Evolutionary conservation across 2,797 vertebrate genomes (phyloP).

Genomic region (Decapterus maruadsi): DNA sequence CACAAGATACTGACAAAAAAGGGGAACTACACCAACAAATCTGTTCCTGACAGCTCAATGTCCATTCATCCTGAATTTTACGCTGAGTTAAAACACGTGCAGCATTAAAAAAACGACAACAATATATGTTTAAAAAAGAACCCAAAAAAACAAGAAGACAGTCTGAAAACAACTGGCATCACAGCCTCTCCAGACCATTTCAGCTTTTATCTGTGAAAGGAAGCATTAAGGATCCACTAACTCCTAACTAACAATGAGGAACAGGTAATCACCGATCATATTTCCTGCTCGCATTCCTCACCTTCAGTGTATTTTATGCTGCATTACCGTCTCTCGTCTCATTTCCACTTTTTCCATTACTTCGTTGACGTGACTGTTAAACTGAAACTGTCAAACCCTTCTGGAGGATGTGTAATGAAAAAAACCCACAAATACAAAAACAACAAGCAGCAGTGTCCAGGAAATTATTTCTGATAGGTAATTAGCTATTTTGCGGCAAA

Average conservation of each 20-base stretch:
- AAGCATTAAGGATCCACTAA: conserved; percentile 45
- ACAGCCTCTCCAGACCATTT: conserved; percentile 52
- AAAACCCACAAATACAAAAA: background rate
- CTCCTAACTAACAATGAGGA: conserved; percentile 43
- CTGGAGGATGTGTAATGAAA: background rate
- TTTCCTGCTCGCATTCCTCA: conserved; percentile 44
- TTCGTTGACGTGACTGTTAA: conserved; percentile 30
- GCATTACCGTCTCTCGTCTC: conserved; percentile 17
- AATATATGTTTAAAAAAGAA: background rate
- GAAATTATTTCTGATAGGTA: conserved; percentile 3
- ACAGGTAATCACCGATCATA: conserved; percentile 57
- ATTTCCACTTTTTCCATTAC: conserved; percentile 33
- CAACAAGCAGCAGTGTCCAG: background rate
- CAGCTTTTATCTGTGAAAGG: conserved; percentile 60
- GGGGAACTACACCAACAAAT: too few relatives aligned
- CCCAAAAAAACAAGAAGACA: background rate
- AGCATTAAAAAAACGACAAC: conserved; percentile 25
- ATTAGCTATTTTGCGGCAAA: conserved; percentile 17
- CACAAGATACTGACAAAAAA: too few relatives aligned
- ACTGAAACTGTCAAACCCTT: conserved; percentile 15
- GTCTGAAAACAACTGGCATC: conserved; percentile 47
- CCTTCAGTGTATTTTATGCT: conserved; percentile 50
- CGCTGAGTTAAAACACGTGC: conserved; percentile 8
- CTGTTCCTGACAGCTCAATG: conserved; percentile 37
- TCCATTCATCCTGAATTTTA: conserved; percentile 51